Conservation (phyloP, 1,140 invertebrate genomes). For the Episyrphus balteatus region DNA sequence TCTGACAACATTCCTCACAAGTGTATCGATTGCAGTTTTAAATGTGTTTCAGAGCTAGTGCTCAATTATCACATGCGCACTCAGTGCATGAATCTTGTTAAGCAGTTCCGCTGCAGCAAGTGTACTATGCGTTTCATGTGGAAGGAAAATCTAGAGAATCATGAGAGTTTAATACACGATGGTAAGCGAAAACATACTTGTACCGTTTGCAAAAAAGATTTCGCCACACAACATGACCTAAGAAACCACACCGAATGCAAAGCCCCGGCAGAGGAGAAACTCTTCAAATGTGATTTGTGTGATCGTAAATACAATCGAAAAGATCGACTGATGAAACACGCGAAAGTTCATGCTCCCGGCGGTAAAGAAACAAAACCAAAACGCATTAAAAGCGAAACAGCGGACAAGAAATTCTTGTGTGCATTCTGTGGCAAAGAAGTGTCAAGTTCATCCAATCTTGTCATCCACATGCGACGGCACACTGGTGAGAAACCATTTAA, state of each 20-base stretch:
- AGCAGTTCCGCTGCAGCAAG: constrained; percentile 22
- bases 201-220: neutral
- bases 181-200: neutral
- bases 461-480: constrained; percentile 48
- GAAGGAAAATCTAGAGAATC: constrained; percentile 24
- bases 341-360: constrained; percentile 17
- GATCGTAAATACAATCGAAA: constrained; percentile 42
- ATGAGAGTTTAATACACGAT: constrained; percentile 6
- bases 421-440: constrained; percentile 45
- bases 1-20: constrained; percentile 12
- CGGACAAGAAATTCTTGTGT: constrained; percentile 29
- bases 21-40: constrained; percentile 18
- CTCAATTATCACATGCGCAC: constrained; percentile 20
- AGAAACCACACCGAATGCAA: constrained; percentile 27
- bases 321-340: constrained; percentile 30
- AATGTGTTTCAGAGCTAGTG: constrained; percentile 18
- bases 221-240: neutral
- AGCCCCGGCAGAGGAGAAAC: constrained; percentile 31
- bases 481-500: constrained; percentile 38
- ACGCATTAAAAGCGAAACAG: neutral
- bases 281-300: constrained; percentile 41
- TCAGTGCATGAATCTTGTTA: constrained; percentile 20
- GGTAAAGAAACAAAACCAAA: constrained; percentile 2
- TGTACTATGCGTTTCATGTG: constrained; percentile 28
- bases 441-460: constrained; percentile 45